phyloP scores from a whole-genome alignment of 2,113 vertebrate genomes.

The Colinus virginianus region DNA sequence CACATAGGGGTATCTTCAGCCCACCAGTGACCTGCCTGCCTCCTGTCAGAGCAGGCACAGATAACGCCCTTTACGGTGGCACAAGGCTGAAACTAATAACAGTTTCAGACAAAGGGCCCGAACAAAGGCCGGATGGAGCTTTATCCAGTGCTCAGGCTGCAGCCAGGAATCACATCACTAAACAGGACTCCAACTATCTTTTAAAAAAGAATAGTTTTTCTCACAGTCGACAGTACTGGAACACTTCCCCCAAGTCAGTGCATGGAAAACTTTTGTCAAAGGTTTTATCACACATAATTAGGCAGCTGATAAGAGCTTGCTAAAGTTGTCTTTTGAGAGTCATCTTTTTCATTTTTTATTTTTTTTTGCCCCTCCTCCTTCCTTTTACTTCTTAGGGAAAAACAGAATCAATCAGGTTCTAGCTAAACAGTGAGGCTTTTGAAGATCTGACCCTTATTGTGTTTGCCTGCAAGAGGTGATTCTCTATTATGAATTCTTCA shows the following conservation, averaged over 20 bases:
- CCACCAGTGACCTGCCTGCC: slow-evolving; percentile 89
- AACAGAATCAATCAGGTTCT: slow-evolving; percentile 71
- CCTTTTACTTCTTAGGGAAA: slow-evolving; percentile 1
- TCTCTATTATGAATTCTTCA: slow-evolving; percentile 74
- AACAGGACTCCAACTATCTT: slow-evolving; percentile 61
- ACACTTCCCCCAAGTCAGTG: slow-evolving; percentile 3
- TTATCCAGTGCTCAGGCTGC: slow-evolving; percentile 74
- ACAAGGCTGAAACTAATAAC: slow-evolving; percentile 83
- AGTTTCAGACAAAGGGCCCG: slow-evolving; percentile 86
- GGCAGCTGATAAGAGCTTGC: slow-evolving; percentile 60
- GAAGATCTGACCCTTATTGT: slow-evolving; percentile 69
- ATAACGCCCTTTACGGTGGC: slow-evolving; percentile 88
- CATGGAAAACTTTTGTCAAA: slow-evolving; percentile 44
- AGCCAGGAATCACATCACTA: slow-evolving; percentile 65
- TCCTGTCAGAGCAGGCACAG: slow-evolving; percentile 88
- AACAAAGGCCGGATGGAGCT: slow-evolving; percentile 84
- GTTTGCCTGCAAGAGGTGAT: slow-evolving; percentile 67
- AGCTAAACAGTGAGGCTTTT: slow-evolving; percentile 69
- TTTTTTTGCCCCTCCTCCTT: not conserved
- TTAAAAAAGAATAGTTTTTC: slow-evolving; percentile 36
- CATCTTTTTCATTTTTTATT: not conserved
- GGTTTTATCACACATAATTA: slow-evolving; percentile 66
- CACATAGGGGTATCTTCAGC: slow-evolving; percentile 81
- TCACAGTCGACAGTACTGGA: slow-evolving; percentile 22
- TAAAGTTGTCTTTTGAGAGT: slow-evolving; percentile 43